Evolutionary conservation across 2,113 vertebrate genomes (phyloP).

Genomic region (crab-eating macaque (Macaca fascicularis)): T2T-MFA8v1.1 NC_088377.1:17444001-17444500

Average conservation of each 20-base stretch:
- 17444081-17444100: too few species aligned
- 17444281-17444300: background rate
- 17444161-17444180: background rate
- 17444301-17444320: background rate
- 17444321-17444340: background rate
- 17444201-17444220: background rate
- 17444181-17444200: background rate
- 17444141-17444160: background rate
- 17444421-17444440: background rate
- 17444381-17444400: background rate
- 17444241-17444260: background rate
- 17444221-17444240: background rate
- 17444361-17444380: background rate
- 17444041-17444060: too few species aligned
- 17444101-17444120: too few species aligned
- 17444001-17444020: too few species aligned
- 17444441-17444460: background rate
- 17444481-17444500: constrained; percentile 91
- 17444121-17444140: background rate
- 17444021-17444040: too few species aligned
- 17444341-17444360: background rate
- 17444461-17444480: background rate
- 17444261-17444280: too few species aligned
- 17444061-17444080: accelerated
- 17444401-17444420: background rate